Percentiles rank a stretch among this genome's conserved stretches.
Conservation (phyloP, 2,888 invertebrate species). For the Stratiomys singularior region DNA sequence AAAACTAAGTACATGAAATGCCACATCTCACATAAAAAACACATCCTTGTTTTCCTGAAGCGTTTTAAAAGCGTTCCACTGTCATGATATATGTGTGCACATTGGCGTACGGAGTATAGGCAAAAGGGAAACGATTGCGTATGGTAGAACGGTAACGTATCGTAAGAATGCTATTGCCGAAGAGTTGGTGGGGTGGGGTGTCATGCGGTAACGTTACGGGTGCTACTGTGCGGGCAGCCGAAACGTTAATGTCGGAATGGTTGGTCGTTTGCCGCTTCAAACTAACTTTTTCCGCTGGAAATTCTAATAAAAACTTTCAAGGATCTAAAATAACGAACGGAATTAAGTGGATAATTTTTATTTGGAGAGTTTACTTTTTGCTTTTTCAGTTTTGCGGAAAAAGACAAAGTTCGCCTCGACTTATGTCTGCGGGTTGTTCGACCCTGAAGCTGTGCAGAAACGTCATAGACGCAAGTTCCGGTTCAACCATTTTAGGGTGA, state of each 20-base stretch:
- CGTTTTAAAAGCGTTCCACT: conserved; percentile 44
- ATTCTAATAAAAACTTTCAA: conserved; percentile 50
- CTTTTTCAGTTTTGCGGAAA: conserved; percentile 33
- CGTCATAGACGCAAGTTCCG: conserved; percentile 8
- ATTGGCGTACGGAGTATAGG: not conserved
- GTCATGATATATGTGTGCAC: conserved; percentile 37
- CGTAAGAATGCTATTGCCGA: not conserved
- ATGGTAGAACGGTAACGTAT: not conserved
- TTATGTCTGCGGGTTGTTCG: conserved; percentile 38
- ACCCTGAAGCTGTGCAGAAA: conserved; percentile 2
- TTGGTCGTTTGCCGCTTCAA: conserved; percentile 27
- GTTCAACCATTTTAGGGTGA: conserved; percentile 13
- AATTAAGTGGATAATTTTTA: conserved; percentile 52
- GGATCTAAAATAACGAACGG: conserved; percentile 49
- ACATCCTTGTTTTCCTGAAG: conserved; percentile 39
- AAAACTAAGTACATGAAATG: conserved; percentile 39
- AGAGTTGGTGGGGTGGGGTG: conserved; percentile 6
- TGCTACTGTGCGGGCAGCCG: conserved; percentile 40
- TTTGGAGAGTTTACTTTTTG: conserved; percentile 47
- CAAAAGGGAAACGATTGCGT: conserved; percentile 17
- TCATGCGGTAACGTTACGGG: conserved; percentile 11
- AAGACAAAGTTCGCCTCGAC: conserved; percentile 38
- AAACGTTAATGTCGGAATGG: conserved; percentile 43
- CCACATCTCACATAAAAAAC: conserved; percentile 29
- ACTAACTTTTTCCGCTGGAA: conserved; percentile 46